Evolutionary conservation across 1,140 invertebrate genomes (phyloP).

Genomic region (Dysdera silvatica): DNA sequence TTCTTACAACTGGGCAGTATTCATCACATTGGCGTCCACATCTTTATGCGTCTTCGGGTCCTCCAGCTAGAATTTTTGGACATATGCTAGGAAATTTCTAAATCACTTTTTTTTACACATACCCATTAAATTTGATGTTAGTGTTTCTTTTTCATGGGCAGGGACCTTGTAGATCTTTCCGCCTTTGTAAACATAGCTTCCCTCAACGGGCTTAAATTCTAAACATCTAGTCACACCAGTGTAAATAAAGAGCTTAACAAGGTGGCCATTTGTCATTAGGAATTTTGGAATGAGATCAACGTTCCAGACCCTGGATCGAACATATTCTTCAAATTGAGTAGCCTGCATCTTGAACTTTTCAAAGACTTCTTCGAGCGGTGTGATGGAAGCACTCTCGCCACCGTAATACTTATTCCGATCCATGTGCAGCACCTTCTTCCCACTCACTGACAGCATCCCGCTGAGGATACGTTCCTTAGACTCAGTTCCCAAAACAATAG

Average conservation of each 20-base stretch:
- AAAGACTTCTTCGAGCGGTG: constrained; percentile 92
- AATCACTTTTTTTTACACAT: constrained; percentile 98
- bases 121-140: constrained; percentile 96
- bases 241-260: constrained; percentile 97
- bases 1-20: constrained; percentile 83
- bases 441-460: constrained; percentile 95
- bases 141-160: constrained; percentile 95
- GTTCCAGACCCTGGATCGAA: constrained; percentile 93
- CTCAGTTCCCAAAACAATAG: no score
- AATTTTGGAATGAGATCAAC: constrained; percentile 99
- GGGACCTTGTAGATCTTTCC: constrained; percentile 99
- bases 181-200: constrained; percentile 97
- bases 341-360: constrained; percentile 68
- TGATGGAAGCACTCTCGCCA: constrained; percentile 97
- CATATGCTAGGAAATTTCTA: constrained; percentile 89
- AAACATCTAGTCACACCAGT: constrained; percentile 98
- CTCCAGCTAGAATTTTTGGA: constrained; percentile 85
- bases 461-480: constrained; percentile 90
- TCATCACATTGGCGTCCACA: constrained; percentile 74
- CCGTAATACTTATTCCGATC: constrained; percentile 99
- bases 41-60: constrained; percentile 91
- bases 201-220: constrained; percentile 98
- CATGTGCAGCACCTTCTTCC: constrained; percentile 98
- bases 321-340: constrained; percentile 73
- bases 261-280: constrained; percentile 92